phyloP scores from a whole-genome alignment of 2,797 vertebrate genomes.

The Gallinago solitaria region DNA sequence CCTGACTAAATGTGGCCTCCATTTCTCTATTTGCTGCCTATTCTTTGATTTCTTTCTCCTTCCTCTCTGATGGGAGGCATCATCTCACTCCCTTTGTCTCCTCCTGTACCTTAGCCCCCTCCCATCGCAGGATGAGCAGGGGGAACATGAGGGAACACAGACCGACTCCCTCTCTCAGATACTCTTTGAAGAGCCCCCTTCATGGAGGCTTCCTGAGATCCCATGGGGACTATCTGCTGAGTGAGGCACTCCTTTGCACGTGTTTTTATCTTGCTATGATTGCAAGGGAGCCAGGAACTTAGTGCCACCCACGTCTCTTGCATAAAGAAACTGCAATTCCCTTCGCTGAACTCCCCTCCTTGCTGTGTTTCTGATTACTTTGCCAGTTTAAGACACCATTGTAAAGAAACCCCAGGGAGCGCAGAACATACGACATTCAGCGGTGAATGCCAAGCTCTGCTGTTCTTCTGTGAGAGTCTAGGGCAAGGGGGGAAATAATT shows the following conservation, averaged over 20 bases:
- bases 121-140: rapidly evolving
- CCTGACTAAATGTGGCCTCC: background rate
- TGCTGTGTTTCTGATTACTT: conserved; percentile 64
- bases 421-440: conserved; percentile 22
- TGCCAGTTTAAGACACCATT: conserved; percentile 41
- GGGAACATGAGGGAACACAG: background rate
- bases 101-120: background rate
- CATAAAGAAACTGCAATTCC: conserved; percentile 33
- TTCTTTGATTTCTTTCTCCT: background rate
- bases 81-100: background rate
- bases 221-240: background rate
- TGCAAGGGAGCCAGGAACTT: background rate
- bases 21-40: background rate
- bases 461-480: background rate
- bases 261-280: background rate
- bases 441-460: background rate
- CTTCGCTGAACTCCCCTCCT: background rate
- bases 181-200: background rate
- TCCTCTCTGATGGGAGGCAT: background rate
- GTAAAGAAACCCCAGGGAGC: conserved; percentile 13
- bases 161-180: background rate
- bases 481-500: background rate
- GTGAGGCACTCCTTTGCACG: background rate
- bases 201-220: background rate
- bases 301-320: conserved; percentile 8